Evolutionary conservation across 1,140 invertebrate genomes (phyloP).

Genomic region (Euwallacea similis): DNA sequence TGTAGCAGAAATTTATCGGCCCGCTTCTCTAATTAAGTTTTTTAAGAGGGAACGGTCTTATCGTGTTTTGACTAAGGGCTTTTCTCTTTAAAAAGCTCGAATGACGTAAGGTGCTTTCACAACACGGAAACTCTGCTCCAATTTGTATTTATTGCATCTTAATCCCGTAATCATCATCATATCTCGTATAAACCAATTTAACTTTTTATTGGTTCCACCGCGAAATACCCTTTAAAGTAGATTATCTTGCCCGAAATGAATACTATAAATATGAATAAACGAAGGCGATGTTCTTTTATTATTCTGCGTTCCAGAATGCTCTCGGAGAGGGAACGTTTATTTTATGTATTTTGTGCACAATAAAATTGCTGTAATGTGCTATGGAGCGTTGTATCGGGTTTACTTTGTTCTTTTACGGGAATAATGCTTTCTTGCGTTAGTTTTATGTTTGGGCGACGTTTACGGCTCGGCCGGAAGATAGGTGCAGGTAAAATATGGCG

Average conservation of each 20-base stretch:
- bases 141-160: too few species aligned
- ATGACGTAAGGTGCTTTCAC: too few species aligned
- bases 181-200: constrained; percentile 26
- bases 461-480: too few species aligned
- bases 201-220: constrained; percentile 23
- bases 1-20: not conserved
- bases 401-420: not conserved
- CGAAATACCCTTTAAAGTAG: constrained; percentile 21
- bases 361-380: constrained; percentile 22
- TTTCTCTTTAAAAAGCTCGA: too few species aligned
- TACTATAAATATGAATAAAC: constrained; percentile 29
- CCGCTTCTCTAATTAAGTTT: constrained; percentile 1
- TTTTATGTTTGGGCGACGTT: too few species aligned
- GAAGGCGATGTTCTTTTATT: constrained; percentile 25
- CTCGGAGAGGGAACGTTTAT: constrained; percentile 9
- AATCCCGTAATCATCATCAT: not conserved
- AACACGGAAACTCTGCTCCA: too few species aligned
- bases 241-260: constrained; percentile 20
- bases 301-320: constrained; percentile 19
- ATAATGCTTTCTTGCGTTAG: too few species aligned
- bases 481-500: too few species aligned
- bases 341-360: constrained; percentile 11
- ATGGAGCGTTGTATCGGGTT: constrained; percentile 12
- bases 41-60: not conserved
- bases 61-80: too few species aligned